phyloP scores from a whole-genome alignment of 1,140 invertebrate species.

The Drosophila hydei region DNA sequence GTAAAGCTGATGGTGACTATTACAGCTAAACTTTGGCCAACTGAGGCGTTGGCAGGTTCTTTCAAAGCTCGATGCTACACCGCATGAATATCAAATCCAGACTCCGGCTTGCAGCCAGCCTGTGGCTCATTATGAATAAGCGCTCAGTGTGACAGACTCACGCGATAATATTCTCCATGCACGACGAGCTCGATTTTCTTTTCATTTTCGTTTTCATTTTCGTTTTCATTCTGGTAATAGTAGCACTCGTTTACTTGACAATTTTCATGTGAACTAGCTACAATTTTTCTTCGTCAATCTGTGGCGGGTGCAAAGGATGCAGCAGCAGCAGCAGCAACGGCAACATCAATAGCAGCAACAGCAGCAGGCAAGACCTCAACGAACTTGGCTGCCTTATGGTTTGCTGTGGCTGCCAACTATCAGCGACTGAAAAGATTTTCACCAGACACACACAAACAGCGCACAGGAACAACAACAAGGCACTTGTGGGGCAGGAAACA shows the following conservation, averaged over 20 bases:
- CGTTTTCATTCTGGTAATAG: conserved; percentile 76
- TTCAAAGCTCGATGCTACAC: conserved; percentile 24
- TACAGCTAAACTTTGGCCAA: conserved; percentile 31
- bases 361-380: conserved; percentile 27
- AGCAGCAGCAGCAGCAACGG: conserved; percentile 13
- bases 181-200: conserved; percentile 76
- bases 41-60: conserved; percentile 16
- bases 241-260: conserved; percentile 62
- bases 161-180: conserved; percentile 58
- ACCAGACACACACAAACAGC: conserved; percentile 47
- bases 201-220: conserved; percentile 65
- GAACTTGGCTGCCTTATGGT: conserved; percentile 49
- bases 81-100: conserved; percentile 64
- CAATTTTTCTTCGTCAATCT: conserved; percentile 76
- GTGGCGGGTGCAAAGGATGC: conserved; percentile 18
- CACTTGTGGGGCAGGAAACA: conserved; percentile 68
- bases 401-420: conserved; percentile 51
- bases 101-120: conserved; percentile 13
- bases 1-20: conserved; percentile 32
- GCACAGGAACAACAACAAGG: conserved; percentile 38
- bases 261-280: conserved; percentile 75
- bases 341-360: conserved; percentile 3
- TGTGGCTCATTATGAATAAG: conserved; percentile 56
- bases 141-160: conserved; percentile 29
- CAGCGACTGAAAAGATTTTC: conserved; percentile 68